These are phyloP conservation scores for Turritopsis dohrnii DNA, from an alignment of 30 jellyfish, hydroid and myxozoan species.

Conservation along the genomic window DNA sequence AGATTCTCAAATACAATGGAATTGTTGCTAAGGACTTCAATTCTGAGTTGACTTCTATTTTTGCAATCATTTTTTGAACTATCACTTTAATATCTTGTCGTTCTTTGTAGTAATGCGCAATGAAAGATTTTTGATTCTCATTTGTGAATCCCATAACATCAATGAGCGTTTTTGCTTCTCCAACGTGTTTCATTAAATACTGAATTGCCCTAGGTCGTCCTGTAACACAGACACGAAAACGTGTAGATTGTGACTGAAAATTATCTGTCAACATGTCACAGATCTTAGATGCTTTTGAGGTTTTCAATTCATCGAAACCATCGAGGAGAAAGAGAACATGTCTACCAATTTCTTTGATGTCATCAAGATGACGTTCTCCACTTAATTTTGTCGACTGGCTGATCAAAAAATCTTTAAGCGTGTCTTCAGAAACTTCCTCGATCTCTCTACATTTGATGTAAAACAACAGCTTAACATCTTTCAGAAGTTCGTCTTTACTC, in stretches of 20 bases:
- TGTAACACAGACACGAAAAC: background rate
- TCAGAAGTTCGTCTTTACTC: background rate
- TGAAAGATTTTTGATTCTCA: background rate
- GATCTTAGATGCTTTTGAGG: background rate
- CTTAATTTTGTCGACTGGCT: background rate
- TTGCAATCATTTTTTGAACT: background rate
- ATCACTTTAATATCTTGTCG: background rate
- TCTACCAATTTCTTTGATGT: background rate
- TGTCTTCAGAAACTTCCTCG: background rate
- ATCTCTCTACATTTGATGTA: background rate
- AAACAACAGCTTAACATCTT: background rate
- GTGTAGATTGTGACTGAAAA: background rate
- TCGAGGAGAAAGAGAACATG: background rate
- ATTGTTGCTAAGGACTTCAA: background rate
- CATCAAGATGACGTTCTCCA: background rate
- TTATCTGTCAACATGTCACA: background rate
- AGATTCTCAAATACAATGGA: background rate
- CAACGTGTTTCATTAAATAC: background rate
- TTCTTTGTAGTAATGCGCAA: background rate
- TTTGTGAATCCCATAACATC: background rate
- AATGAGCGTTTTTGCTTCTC: background rate
- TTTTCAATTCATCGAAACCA: background rate
- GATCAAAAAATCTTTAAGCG: background rate
- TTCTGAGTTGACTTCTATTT: background rate
- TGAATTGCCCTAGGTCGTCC: background rate